Conservation (phyloP, 2,113 vertebrate species). For the Strix aluco region DNA sequence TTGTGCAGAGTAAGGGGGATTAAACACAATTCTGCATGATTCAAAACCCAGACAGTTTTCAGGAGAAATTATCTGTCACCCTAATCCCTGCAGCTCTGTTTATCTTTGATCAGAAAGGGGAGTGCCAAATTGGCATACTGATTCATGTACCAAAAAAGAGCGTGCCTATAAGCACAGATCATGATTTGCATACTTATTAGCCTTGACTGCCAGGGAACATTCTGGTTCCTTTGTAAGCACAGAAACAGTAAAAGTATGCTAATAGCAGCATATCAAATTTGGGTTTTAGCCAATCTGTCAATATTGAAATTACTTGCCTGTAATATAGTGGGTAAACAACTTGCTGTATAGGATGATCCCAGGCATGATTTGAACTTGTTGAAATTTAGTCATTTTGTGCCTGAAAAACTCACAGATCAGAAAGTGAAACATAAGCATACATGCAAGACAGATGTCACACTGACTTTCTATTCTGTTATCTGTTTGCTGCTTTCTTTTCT, state of each 20-base stretch:
- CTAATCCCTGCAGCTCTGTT: slow-evolving; percentile 56
- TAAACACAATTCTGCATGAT: background rate
- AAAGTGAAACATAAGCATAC: slow-evolving; percentile 22
- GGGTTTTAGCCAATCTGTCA: slow-evolving; percentile 65
- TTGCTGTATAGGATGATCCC: slow-evolving; percentile 5
- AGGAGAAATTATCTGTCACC: slow-evolving; percentile 39
- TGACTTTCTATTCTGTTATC: slow-evolving; percentile 10
- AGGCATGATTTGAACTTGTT: slow-evolving; percentile 57
- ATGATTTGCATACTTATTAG: slow-evolving; percentile 67
- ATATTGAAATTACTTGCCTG: slow-evolving; percentile 66
- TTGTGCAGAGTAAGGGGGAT: background rate
- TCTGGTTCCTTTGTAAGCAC: slow-evolving; percentile 53
- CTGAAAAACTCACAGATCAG: slow-evolving; percentile 43
- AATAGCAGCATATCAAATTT: slow-evolving; percentile 62
- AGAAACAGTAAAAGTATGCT: slow-evolving; percentile 67
- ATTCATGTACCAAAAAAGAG: slow-evolving; percentile 54
- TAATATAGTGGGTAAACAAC: slow-evolving; percentile 61
- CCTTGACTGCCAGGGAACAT: slow-evolving; percentile 59
- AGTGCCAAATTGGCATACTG: slow-evolving; percentile 58
- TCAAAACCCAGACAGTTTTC: slow-evolving; percentile 15
- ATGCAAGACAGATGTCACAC: slow-evolving; percentile 36
- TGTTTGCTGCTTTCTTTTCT: slow-evolving; percentile 6
- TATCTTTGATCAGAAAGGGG: slow-evolving; percentile 48
- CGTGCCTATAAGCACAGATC: slow-evolving; percentile 61
- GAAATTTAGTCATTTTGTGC: slow-evolving; percentile 64